Evolutionary conservation across 1,140 invertebrate genomes (phyloP), one percentile per base, ranked within the genome.

Genomic region (Cydia splendana): DNA sequence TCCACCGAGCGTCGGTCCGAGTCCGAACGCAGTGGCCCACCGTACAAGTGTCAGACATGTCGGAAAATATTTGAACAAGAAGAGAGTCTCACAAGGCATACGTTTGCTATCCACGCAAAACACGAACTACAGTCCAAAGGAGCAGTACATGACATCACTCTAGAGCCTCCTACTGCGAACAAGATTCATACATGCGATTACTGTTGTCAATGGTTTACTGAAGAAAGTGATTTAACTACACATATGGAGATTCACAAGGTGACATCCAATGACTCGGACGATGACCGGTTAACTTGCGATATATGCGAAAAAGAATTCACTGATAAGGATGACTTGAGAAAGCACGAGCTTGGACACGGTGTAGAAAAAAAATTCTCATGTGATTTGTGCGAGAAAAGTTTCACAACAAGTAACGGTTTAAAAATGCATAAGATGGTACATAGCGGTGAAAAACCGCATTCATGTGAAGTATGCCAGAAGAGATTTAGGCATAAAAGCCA

Each of bases 351-450:
- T 12, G 20, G 18, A 2, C 57, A 62, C 20, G 20, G 18, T 5
- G 20, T n/a, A 24, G 57, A 62, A 24, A 62, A 62, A 24, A 62
- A 62, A 24, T 62, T 62, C 20, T 62, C 57, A 10, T 62, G 57
- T 12, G 57, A 62, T 62, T 24, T 62, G 20, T 62, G 57, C 20
- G 57, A 62, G n/a, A 62, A 62, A 62, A 62, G 57, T 62, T 62
- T 62, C 20, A 62, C 57, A n/a, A 62, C 57, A 5, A 62, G 57
- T 62, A 62, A 62, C 20, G 57, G 57, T 62, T 12, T 62, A n/a
- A 62, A 62, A 62, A 62, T 62, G 57, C 57, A 62, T 62, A 62
- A 62, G 57, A 62, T 62, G 57, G 57, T 62, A 24, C 57, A 62
- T 12, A 62, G 57, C 57, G 57, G 57, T 24, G 57, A 62, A 62